Evolutionary conservation across 2,113 vertebrate species (phyloP), one percentile per base, ranked within the genome.

Genomic region (Chionis minor): DNA sequence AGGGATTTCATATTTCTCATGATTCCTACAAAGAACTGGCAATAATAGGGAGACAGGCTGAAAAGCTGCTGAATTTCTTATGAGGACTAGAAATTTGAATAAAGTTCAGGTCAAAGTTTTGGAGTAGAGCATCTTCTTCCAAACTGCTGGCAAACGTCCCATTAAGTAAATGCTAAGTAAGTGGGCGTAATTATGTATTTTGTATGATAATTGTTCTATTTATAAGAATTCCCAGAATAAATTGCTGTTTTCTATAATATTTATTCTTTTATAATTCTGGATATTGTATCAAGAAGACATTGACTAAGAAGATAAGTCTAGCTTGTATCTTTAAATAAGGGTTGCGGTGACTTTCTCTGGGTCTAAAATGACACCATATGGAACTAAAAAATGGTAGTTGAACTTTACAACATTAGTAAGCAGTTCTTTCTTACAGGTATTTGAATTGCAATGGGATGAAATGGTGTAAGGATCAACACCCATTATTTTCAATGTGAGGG

Each of bases 401-500:
- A 82, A n/a, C 12, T n/a, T 19, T 23, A 49, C 14, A 23, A 19
- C 8, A 10, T 59, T 74, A 62, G 7, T 56, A 27, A 80, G 49
- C 4, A 6, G 8, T 55, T 78, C 33, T 79, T 67, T 62, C 42
- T 24, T 69, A 13, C 15, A n/a, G 27, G 20, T 26, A 22, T 38
- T 88, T 3, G 12, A 62, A 40, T 82, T 23, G 52, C 20, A 77
- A 18, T 12, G 6, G 23, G 8, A 7, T 56, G 8, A 47, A 52
- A 63, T 19, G 4, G 6, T 47, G 22, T 6, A 71, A 69, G 32
- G 18, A 66, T 8, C 30, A 44, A 6, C 12, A 82, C 23, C 13
- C 0, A 0, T 12, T 27, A 2, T 8, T 56, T 86, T 12, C 5
- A 3, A n/a, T 40, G 10, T 0, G 4, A 80, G 28, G 14, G 21